A percentile compares a stretch with the other conserved stretches of the same genome.
Evolutionary conservation across 2,113 vertebrate species (phyloP).

Genomic region (Trichechus manatus): DNA sequence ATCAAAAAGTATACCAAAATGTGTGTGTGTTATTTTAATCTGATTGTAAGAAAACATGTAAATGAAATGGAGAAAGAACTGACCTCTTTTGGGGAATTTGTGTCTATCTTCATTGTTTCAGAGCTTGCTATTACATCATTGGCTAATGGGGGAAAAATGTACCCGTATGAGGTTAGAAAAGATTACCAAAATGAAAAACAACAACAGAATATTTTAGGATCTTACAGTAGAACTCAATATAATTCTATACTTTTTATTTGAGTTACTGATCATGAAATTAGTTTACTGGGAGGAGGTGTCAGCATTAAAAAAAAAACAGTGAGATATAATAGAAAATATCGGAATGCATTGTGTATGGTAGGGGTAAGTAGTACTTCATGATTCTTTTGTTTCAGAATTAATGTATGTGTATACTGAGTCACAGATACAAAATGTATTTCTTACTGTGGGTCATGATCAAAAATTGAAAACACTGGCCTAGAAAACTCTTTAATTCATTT

Average conservation of each 20-base stretch:
- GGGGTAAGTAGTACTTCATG: not conserved
- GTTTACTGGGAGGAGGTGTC: not conserved
- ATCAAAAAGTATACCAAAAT: not conserved
- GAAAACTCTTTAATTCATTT: not conserved
- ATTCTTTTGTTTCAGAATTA: slow-evolving; percentile 17
- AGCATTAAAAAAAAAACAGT: not conserved
- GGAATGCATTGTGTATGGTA: not conserved
- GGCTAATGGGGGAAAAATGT: not conserved
- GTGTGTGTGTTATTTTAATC: not conserved
- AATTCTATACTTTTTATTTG: not conserved
- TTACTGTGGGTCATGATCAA: not conserved
- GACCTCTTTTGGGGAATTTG: not conserved
- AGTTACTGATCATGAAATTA: not conserved
- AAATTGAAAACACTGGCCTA: not conserved
- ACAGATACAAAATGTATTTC: not conserved
- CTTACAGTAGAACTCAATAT: not conserved
- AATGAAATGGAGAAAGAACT: not conserved
- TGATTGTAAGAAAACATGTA: not conserved
- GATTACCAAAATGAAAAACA: not conserved
- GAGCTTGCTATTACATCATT: not conserved
- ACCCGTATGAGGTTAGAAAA: not conserved
- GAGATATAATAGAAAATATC: not conserved
- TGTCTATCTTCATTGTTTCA: not conserved
- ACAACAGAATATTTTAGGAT: not conserved
- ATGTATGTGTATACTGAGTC: not conserved